Evolutionary conservation across 2,888 invertebrate genomes (phyloP), one percentile per base, ranked within the genome.

Genomic region (Pandemis heparana): DNA sequence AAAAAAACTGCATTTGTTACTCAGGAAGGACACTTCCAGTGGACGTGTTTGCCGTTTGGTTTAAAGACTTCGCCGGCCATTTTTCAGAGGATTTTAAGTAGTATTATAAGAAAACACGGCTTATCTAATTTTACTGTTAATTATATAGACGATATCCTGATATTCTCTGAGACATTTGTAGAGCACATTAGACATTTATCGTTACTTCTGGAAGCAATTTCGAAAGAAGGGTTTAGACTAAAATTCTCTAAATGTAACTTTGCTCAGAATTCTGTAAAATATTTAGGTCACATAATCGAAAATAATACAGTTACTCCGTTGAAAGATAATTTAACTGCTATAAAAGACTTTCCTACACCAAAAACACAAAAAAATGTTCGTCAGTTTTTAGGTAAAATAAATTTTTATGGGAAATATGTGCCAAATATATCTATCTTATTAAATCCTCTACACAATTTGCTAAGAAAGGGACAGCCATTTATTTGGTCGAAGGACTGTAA

Each of bases 401-500:
- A 78, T 0, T 74, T 73, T 69, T 72, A 75, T 70, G 62, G 66
- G 41, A 73, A 76, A 63, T 76, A 64, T 48, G 60, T 76, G 43
- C 75, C 76, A 62, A 72, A 76, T 64, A 68, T 76, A 46, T 76
- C 68, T 70, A 76, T 79, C 5, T 77, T 74, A 66, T 66, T 80
- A 60, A 77, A 78, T 61, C 78, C 78, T 9, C 70, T 81, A 71
- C 78, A 80, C 61, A 81, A 78, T 61, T 76, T 79, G 60, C 53
- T 79, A 53, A 64, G 78, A 64, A 78, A 79, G 76, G 66, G 60
- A 41, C 62, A 75, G 72, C 60, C 39, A 67, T 77, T 78, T 69
- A 38, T 71, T 70, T 76, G 78, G 78, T 66, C 46, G 12, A 12
- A 46, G 10, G 10, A 46, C 8, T 46, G 46, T 46, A 8, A 46